phyloP scores from a whole-genome alignment of 2,797 vertebrate genomes.

The Cirrhinus mrigala region DNA sequence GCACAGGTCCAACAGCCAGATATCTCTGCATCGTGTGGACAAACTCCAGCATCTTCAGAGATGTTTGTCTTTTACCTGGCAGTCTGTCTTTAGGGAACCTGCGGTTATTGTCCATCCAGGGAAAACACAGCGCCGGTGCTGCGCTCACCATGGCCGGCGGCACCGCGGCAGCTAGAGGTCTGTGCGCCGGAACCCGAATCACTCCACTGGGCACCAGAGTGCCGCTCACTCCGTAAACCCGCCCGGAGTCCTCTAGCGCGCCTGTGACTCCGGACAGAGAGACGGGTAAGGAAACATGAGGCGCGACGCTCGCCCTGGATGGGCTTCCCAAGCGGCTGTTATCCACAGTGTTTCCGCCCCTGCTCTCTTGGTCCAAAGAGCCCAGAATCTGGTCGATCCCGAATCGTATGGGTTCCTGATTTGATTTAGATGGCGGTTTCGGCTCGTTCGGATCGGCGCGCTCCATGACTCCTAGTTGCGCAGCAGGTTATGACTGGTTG shows the following conservation, averaged over 20 bases:
- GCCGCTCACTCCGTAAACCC: conserved; percentile 88
- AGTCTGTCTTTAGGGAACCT: conserved; percentile 94
- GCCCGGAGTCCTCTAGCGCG: conserved; percentile 86
- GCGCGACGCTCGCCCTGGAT: conserved; percentile 79
- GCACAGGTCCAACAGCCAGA: background rate
- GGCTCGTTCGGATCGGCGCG: conserved; percentile 79
- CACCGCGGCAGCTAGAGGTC: conserved; percentile 90
- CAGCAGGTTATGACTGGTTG: conserved; percentile 21
- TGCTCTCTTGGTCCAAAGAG: conserved; percentile 84
- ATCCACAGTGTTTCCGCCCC: conserved; percentile 79
- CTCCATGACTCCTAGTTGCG: conserved; percentile 83
- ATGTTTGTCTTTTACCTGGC: conserved; percentile 84
- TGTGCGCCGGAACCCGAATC: conserved; percentile 96
- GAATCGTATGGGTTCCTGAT: conserved; percentile 95
- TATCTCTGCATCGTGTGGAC: background rate
- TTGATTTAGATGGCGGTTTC: conserved; percentile 78
- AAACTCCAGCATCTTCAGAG: background rate
- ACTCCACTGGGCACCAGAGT: conserved; percentile 91
- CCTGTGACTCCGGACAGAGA: conserved; percentile 88
- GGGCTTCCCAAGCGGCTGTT: conserved; percentile 86
- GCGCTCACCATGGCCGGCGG: conserved; percentile 86
- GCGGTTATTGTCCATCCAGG: conserved; percentile 94
- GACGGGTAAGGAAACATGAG: conserved; percentile 86
- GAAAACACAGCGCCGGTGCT: conserved; percentile 92
- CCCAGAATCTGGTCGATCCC: conserved; percentile 96